phyloP scores from a whole-genome alignment of 2,888 invertebrate species.

The Trissolcus japonicus region DNA sequence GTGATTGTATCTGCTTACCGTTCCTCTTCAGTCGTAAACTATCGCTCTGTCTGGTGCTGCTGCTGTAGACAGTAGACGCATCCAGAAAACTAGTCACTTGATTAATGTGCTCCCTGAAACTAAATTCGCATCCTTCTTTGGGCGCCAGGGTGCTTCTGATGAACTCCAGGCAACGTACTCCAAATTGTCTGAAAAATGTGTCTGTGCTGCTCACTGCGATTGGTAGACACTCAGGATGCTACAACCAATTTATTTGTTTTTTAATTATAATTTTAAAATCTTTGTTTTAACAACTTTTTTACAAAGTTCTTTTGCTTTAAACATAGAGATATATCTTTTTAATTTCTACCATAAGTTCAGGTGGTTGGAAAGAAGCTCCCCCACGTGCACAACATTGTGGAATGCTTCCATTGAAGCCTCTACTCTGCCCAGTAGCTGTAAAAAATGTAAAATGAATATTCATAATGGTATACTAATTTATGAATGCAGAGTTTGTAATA shows the following conservation, averaged over 20 bases:
- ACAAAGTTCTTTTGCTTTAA: too few relatives aligned
- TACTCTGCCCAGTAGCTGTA: conserved; percentile 83
- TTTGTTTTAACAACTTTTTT: background rate
- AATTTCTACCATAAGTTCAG: conserved; percentile 79
- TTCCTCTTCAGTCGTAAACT: conserved; percentile 85
- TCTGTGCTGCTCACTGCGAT: conserved; percentile 86
- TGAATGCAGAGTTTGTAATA: conserved; percentile 45
- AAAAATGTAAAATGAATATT: conserved; percentile 18
- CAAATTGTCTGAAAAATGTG: conserved; percentile 83
- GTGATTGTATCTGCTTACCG: conserved; percentile 76
- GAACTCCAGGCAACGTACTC: conserved; percentile 88
- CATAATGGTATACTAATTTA: background rate
- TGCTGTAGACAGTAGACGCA: conserved; percentile 89
- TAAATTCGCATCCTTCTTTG: conserved; percentile 86
- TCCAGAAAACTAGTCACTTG: conserved; percentile 90
- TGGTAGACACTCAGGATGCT: conserved; percentile 92
- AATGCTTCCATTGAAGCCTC: conserved; percentile 87
- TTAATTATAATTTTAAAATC: background rate
- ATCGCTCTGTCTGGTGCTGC: conserved; percentile 82
- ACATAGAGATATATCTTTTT: background rate
- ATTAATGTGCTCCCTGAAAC: conserved; percentile 90
- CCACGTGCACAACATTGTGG: conserved; percentile 85
- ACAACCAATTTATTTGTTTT: conserved; percentile 10
- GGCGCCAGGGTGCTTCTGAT: conserved; percentile 89
- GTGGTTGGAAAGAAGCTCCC: conserved; percentile 80